Evolutionary conservation across 2,113 vertebrate species (phyloP).

Genomic region (Oxyura jamaicensis): DNA sequence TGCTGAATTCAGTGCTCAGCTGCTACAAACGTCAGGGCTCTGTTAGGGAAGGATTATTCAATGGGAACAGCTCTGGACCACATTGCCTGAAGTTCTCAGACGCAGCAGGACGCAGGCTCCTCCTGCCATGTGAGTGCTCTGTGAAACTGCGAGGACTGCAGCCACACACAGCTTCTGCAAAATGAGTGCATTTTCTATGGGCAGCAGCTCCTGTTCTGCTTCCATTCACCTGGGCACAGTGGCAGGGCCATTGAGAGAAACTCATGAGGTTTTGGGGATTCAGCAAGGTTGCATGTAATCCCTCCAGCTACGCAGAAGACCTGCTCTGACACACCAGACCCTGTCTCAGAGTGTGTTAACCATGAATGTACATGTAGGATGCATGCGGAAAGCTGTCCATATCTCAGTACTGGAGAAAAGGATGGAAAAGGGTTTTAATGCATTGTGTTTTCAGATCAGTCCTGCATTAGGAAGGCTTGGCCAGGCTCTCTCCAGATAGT

Average conservation of each 20-base stretch:
- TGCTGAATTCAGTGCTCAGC: background rate
- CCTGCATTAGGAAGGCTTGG: background rate
- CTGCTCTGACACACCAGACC: background rate
- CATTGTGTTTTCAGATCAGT: background rate
- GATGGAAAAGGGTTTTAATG: background rate
- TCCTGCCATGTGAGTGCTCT: background rate
- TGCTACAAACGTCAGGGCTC: background rate
- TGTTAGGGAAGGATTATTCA: background rate
- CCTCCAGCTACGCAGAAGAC: background rate
- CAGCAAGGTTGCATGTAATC: background rate
- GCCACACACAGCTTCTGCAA: background rate
- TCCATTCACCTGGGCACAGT: background rate
- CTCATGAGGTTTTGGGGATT: background rate
- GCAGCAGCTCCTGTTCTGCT: background rate
- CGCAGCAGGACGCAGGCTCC: background rate
- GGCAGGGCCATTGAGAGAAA: background rate
- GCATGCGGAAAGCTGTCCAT: background rate
- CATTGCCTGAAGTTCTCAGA: background rate
- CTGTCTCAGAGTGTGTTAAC: background rate
- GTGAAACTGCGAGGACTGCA: background rate
- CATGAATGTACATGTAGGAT: too few relatives aligned
- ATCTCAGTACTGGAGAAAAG: background rate
- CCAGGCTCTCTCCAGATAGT: background rate
- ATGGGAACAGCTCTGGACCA: background rate
- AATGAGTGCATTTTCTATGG: background rate